Evolutionary conservation across 1,140 invertebrate genomes (phyloP), one percentile per base, ranked within the genome.

Genomic region (Philotrypesis tridentata): DNA sequence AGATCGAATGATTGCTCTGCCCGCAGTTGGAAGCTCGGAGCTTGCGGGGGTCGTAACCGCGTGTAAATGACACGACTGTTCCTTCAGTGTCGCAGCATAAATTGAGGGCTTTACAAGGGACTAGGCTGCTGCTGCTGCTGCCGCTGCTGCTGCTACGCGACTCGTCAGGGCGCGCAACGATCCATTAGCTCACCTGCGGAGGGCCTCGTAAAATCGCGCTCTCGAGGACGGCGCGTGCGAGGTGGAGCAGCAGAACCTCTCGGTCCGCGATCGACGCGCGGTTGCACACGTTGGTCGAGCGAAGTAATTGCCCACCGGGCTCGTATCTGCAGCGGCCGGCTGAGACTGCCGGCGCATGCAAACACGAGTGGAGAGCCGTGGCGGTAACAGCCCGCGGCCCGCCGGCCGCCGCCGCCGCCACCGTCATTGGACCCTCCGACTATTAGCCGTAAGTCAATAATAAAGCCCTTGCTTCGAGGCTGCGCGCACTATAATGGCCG

Each of bases 401-500:
- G 9, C 48, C 86, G n/a, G n/a, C n/a, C n/a, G n/a, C n/a, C n/a
- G n/a, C n/a, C n/a, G n/a, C 25, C 55, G 55, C 55, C 33, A 37
- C 33, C 9, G 33, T 37, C n/a, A n/a, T 55, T 17, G 48, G 21
- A 21, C 48, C 48, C 48, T 55, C 87, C 87, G 89, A 91, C 89
- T 89, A 90, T 91, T 89, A 88, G 88, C 88, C 85, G 87, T 90
- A 89, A 90, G 90, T 91, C 90, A 91, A 91, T 71, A 71, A 71
- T 89, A 88, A 90, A 87, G 87, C 88, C 87, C 88, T 88, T 88
- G 89, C 88, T 86, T 25, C n/a, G 68, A 71, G 33, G 23, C 37
- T 43, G 11, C 37, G 33, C 33, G 17, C 61, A 21, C 31, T 40
- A 43, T 71, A 71, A 71, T 71, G 33, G 68, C n/a, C 86, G 74